Conservation (phyloP, 2,888 invertebrate genomes). For the Amblyjoppa proteus region DNA sequence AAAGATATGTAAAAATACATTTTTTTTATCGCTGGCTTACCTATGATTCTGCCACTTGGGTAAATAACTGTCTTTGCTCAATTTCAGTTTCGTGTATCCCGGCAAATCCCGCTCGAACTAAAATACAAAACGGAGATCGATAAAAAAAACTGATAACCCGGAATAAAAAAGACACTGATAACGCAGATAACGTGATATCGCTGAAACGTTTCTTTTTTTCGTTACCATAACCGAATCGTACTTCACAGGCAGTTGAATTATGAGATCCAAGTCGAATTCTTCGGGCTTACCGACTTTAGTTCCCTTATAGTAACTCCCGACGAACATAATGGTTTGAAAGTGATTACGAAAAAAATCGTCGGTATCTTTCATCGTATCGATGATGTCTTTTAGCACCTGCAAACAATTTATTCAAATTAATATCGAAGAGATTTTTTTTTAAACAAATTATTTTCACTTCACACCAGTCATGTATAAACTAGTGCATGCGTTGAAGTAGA, state of each 20-base stretch:
- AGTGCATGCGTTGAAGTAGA: background rate
- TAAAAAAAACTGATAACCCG: conserved; percentile 2
- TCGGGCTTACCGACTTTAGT: conserved; percentile 87
- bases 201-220: conserved; percentile 9
- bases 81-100: conserved; percentile 72
- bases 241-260: conserved; percentile 86
- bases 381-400: conserved; percentile 74
- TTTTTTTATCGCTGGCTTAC: conserved; percentile 52
- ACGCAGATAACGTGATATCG: conserved; percentile 16
- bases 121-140: background rate
- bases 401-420: conserved; percentile 37
- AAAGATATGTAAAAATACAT: background rate
- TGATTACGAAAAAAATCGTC: conserved; percentile 79
- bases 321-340: conserved; percentile 84
- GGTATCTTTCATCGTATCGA: conserved; percentile 77
- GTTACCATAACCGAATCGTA: conserved; percentile 81
- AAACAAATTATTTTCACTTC: background rate
- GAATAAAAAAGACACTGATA: conserved; percentile 1
- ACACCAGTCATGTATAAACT: background rate
- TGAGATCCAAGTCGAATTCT: conserved; percentile 88
- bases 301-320: conserved; percentile 88
- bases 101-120: conserved; percentile 56
- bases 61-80: conserved; percentile 34
- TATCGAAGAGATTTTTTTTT: conserved; percentile 3
- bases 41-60: conserved; percentile 67